A percentile compares a stretch with the other conserved stretches of the same genome.
These are phyloP conservation scores for Apotomis betuletana DNA, from an alignment of 2,888 invertebrate genomes.

Conservation along the genomic window DNA sequence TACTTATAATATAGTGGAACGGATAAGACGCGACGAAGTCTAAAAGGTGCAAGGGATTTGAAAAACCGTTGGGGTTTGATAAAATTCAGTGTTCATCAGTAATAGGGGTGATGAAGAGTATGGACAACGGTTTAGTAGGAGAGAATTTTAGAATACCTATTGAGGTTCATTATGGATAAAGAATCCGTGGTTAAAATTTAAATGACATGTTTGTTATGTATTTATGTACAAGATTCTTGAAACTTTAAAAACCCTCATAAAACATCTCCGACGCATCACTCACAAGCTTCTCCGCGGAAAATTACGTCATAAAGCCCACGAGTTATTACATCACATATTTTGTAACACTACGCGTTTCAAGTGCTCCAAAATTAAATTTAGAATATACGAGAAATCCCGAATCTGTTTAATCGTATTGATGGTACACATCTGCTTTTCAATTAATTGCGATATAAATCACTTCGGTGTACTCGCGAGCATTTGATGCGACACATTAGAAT, in stretches of 20 bases:
- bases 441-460: constrained; percentile 34
- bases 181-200: too few relatives aligned
- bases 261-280: constrained; percentile 46
- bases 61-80: too few relatives aligned
- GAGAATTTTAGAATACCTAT: too few relatives aligned
- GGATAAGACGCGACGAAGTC: too few relatives aligned
- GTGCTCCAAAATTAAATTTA: constrained; percentile 71
- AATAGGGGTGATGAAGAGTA: too few relatives aligned
- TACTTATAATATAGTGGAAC: too few relatives aligned
- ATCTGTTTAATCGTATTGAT: constrained; percentile 46
- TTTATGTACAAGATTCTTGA: background rate
- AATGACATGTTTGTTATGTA: background rate
- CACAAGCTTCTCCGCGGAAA: constrained; percentile 55
- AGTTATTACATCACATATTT: constrained; percentile 76
- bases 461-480: constrained; percentile 6
- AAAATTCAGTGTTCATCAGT: too few relatives aligned
- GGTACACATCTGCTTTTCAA: constrained; percentile 45
- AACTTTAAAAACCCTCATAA: constrained; percentile 2
- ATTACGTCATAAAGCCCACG: constrained; percentile 57
- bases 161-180: too few relatives aligned
- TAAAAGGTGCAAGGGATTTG: too few relatives aligned
- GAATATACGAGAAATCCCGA: constrained; percentile 45
- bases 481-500: constrained; percentile 8
- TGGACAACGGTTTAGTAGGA: too few relatives aligned
- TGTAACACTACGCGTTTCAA: constrained; percentile 71